Evolutionary conservation across 2,888 invertebrate species (phyloP), one percentile per base, ranked within the genome.

Genomic region (Psylliodes chrysocephalus): DNA sequence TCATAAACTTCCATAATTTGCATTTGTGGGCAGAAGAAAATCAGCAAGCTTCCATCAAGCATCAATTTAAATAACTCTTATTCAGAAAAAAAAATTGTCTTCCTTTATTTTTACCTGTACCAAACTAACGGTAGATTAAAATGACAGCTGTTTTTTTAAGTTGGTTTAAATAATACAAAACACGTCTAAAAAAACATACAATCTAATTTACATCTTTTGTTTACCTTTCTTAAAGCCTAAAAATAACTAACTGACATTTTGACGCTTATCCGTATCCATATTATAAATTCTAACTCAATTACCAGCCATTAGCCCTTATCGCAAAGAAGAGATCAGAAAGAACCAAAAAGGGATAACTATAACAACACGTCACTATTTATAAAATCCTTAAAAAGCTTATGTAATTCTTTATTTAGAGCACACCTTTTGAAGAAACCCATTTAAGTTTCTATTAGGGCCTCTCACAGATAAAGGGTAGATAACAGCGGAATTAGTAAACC

Each of bases 401-500:
- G 71, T 69, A 71, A 70, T 67, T 63, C 70, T 73, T 56, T 69
- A 67, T 67, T 69, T 69, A 57, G 69, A 63, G 65, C 67, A 69
- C 70, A 70, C 70, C 69, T 66, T 70, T 68, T 46, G 62, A 55
- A n/a, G 67, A 63, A 71, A 69, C 71, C 71, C 72, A 71, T 73
- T 72, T 71, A 73, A 71, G 69, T 68, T 69, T 66, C 68, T 68
- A 70, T 73, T 72, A 69, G 66, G 70, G 71, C 63, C 67, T 53
- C 69, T n/a, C 51, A 67, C 65, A 72, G 74, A 75, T 74, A 59
- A 70, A 69, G 75, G 75, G 74, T 65, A 68, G 77, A 77, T 77
- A 76, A 76, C 70, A 54, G 55, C 59, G 64, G 71, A 74, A 75
- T 75, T 73, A 68, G 73, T 70, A 67, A 70, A 70, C 71, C 73